Percentiles rank a stretch among this genome's conserved stretches.
Conservation (phyloP, 2,797 vertebrate genomes). For the Calcarius lapponicus region DNA sequence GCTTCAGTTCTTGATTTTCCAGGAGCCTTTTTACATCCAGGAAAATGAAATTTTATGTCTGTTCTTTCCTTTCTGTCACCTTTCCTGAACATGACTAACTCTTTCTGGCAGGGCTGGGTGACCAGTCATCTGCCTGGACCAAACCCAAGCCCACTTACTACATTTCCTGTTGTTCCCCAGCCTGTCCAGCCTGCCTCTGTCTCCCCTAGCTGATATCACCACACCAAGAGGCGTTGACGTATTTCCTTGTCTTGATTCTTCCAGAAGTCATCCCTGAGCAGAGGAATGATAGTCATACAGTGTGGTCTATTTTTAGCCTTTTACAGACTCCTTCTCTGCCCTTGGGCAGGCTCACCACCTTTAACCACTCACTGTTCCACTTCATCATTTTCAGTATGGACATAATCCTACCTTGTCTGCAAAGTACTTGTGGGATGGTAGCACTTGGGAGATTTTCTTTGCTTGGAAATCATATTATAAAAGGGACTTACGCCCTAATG, state of each 20-base stretch:
- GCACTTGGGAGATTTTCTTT: neutral
- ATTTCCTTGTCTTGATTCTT: neutral
- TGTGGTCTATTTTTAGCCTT: neutral
- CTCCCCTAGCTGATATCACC: neutral
- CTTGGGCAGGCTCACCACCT: neutral
- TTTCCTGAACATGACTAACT: constrained; percentile 40
- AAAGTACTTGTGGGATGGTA: neutral
- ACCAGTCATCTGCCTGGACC: constrained; percentile 14
- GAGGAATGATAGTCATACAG: neutral
- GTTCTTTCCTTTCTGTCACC: neutral
- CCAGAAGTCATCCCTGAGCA: neutral
- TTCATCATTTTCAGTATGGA: neutral
- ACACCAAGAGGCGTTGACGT: neutral
- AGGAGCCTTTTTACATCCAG: neutral
- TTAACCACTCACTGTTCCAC: neutral
- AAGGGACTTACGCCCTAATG: neutral
- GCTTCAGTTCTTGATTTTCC: neutral
- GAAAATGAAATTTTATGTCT: neutral
- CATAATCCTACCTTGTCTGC: neutral
- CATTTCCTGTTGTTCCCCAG: constrained; percentile 34
- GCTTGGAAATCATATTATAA: neutral
- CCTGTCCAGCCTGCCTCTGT: neutral
- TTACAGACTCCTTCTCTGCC: neutral
- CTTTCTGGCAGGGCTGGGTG: constrained; percentile 7
- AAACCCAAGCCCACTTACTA: neutral